Base-by-base conservation (phyloP, 1,140 invertebrate species). In the Bathynomus jamesi region DNA sequence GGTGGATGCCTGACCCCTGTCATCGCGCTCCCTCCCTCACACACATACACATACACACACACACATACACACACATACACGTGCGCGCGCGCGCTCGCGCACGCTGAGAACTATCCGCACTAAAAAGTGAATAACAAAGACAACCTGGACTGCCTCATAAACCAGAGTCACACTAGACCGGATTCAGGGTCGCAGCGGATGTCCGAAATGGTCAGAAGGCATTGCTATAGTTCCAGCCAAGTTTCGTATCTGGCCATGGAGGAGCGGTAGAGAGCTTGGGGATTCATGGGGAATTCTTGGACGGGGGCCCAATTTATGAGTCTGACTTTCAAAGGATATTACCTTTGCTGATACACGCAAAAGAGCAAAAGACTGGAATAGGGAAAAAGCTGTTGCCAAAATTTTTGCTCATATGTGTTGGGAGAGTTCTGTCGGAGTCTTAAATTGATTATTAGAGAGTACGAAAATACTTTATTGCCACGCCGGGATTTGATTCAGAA, bases 331-430 rank as follows among this genome's bases (percentile, higher is more conserved):
- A 68, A 40, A 46, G 67, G 67, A 74, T 74, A 74, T 74, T 74
- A 74, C 72, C 72, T 74, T 74, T 74, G 72, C 72, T 74, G 72
- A 74, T 74, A 74, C 72, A 74, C 72, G 72, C 72, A 74, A 69
- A 74, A 70, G 69, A 74, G 65, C 67, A 68, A 21, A 31, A 53
- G 46, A 61, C 53, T 28, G 72, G 46, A 68, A 66, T 62, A 65
- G 25, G 25, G 61, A 31, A 27, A 67, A 40, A 13, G 66, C 31
- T 21, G 67, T 28, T 29, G 71, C 63, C 66, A 73, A 65, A 67
- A 63, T 73, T 73, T 73, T 63, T 68, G 71, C 64, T 28, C 28
- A 30, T 72, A 28, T 29, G 63, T 17, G 13, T 24, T 67, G 70
- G 25, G 61, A 63, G 69, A 46, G 61, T 62, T 30, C 62, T 21